Percentiles rank a stretch among this genome's conserved stretches.
These are phyloP conservation scores for Sinocyclocheilus anshuiensis DNA, from an alignment of 2,113 vertebrate genomes.

Conservation along the genomic window DNA sequence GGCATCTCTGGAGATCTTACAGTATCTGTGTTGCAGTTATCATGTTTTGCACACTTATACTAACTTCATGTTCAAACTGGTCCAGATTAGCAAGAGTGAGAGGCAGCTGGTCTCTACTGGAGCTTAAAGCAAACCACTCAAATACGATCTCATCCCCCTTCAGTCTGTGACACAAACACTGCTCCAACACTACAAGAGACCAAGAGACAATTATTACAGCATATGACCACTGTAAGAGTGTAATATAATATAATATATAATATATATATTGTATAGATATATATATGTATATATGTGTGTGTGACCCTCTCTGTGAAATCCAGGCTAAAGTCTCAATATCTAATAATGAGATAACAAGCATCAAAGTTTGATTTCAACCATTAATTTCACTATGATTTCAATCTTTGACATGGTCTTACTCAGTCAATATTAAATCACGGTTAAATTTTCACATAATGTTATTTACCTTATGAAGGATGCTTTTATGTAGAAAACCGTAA, in stretches of 20 bases:
- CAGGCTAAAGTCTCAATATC: no score
- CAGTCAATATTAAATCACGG: no score
- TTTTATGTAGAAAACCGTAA: no score
- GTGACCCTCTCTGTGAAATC: no score
- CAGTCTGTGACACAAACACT: conserved; percentile 78
- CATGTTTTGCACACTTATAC: neutral
- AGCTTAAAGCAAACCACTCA: conserved; percentile 85
- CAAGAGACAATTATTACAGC: neutral
- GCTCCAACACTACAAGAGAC: conserved; percentile 80
- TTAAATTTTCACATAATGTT: no score
- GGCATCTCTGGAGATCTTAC: neutral
- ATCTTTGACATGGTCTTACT: no score
- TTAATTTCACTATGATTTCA: no score
- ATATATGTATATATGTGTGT: no score
- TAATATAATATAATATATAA: neutral
- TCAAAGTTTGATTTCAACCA: no score
- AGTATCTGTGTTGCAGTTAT: neutral
- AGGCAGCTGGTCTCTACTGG: conserved; percentile 63
- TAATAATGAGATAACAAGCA: no score
- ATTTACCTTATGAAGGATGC: no score
- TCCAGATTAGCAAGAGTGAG: conserved; percentile 74
- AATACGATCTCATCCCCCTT: conserved; percentile 70
- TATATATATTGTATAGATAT: no score
- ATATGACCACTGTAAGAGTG: neutral
- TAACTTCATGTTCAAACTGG: conserved; percentile 87